These are phyloP conservation scores for Theristicus caerulescens DNA, from an alignment of 2,113 vertebrate genomes.

Conservation along the genomic window DNA sequence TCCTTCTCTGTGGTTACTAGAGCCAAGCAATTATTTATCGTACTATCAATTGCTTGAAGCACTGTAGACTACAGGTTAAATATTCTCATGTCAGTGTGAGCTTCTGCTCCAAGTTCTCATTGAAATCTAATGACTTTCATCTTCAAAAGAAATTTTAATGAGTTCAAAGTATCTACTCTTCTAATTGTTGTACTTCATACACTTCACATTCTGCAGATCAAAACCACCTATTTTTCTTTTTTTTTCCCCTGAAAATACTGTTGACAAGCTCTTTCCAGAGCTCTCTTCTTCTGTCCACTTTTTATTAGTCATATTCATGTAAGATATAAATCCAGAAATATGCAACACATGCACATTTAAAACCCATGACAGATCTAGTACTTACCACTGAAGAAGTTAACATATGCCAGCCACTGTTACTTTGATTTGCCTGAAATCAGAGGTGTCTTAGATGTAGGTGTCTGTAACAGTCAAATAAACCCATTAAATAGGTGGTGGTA, in stretches of 20 bases:
- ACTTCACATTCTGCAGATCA: conserved; percentile 47
- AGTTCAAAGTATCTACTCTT: conserved; percentile 68
- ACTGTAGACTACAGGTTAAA: conserved; percentile 87
- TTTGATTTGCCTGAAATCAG: background rate
- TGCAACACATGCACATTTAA: background rate
- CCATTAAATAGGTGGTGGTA: background rate
- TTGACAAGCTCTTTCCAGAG: background rate
- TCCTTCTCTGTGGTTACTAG: conserved; percentile 86
- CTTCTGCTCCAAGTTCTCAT: conserved; percentile 77
- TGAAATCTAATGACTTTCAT: conserved; percentile 88
- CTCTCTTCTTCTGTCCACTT: background rate
- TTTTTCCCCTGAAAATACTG: conserved; percentile 14
- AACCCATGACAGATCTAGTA: background rate
- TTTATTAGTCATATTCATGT: conserved; percentile 21
- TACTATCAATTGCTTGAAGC: conserved; percentile 85
- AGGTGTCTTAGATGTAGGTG: background rate
- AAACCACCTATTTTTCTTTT: conserved; percentile 1
- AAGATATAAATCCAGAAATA: conserved; percentile 19
- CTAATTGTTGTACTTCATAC: conserved; percentile 74
- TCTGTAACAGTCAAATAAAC: background rate
- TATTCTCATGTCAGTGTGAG: conserved; percentile 81
- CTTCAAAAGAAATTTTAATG: conserved; percentile 85
- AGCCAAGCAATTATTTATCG: conserved; percentile 90
- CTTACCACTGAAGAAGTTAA: background rate
- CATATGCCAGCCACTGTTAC: background rate